Percentiles rank a stretch among this genome's conserved stretches.
Conservation (phyloP, 2,888 invertebrate species). For the Drosophila birchii region DNA sequence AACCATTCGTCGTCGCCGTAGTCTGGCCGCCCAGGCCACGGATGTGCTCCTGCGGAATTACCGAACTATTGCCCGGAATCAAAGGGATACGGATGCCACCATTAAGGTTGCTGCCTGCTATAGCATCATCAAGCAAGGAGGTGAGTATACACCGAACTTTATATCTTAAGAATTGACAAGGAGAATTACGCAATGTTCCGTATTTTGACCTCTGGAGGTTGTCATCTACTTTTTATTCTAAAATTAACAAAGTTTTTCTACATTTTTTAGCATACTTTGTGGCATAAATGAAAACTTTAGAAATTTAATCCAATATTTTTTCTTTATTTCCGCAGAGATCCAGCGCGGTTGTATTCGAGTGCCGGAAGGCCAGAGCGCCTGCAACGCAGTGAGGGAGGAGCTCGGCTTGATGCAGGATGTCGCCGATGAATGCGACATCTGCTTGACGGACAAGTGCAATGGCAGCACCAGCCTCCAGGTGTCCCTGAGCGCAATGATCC, state of each 20-base stretch:
- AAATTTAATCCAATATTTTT: background rate
- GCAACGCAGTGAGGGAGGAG: slow-evolving; percentile 51
- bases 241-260: too few relatives aligned
- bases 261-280: background rate
- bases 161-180: background rate
- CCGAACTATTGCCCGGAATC: slow-evolving; percentile 49
- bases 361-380: slow-evolving; percentile 37
- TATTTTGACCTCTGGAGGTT: too few relatives aligned
- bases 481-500: slow-evolving; percentile 59
- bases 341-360: slow-evolving; percentile 72
- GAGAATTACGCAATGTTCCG: too few relatives aligned
- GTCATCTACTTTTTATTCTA: too few relatives aligned
- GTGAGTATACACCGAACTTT: slow-evolving; percentile 35
- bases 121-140: slow-evolving; percentile 49
- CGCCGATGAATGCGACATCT: slow-evolving; percentile 59
- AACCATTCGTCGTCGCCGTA: slow-evolving; percentile 35
- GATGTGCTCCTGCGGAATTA: slow-evolving; percentile 65
- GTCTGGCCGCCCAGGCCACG: slow-evolving; percentile 60
- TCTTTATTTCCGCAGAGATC: slow-evolving; percentile 25
- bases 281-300: background rate
- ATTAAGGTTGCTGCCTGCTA: slow-evolving; percentile 64
- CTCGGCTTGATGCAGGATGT: slow-evolving; percentile 9
- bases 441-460: slow-evolving; percentile 70
- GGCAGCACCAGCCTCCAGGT: slow-evolving; percentile 56
- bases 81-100: slow-evolving; percentile 36